phyloP scores from a whole-genome alignment of 2,113 vertebrate species.

The Protomyctophum bolini region DNA sequence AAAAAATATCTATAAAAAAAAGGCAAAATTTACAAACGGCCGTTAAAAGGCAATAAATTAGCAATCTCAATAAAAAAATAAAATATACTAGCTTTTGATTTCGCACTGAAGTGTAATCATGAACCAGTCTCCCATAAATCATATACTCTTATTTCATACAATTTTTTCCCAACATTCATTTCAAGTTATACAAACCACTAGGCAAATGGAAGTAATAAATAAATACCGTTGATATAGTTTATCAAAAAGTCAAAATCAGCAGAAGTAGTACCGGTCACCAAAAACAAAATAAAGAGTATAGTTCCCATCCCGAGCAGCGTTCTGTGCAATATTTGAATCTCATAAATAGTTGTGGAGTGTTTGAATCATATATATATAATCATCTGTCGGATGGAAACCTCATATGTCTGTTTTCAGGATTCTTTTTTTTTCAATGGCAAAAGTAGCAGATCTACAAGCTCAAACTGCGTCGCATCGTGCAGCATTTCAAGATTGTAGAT shows the following conservation, averaged over 20 bases:
- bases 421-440: too few species aligned
- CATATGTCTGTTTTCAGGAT: constrained; percentile 11
- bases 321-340: neutral
- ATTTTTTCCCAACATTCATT: constrained; percentile 6
- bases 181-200: constrained; percentile 24
- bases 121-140: constrained; percentile 7
- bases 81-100: constrained; percentile 24
- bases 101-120: constrained; percentile 18
- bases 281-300: constrained; percentile 16
- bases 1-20: constrained; percentile 32
- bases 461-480: too few species aligned
- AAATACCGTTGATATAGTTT: constrained; percentile 42
- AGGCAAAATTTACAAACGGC: constrained; percentile 48
- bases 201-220: constrained; percentile 37
- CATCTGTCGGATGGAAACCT: neutral
- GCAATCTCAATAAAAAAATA: constrained; percentile 49
- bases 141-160: neutral
- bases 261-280: constrained; percentile 58
- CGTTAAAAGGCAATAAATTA: constrained; percentile 48
- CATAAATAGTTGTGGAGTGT: neutral
- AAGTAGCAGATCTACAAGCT: too few species aligned
- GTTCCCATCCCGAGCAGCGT: neutral
- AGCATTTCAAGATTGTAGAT: too few species aligned
- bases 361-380: constrained; percentile 2
- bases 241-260: constrained; percentile 29